phyloP scores from a whole-genome alignment of 2,888 invertebrate genomes.

The Cantharis nigra region DNA sequence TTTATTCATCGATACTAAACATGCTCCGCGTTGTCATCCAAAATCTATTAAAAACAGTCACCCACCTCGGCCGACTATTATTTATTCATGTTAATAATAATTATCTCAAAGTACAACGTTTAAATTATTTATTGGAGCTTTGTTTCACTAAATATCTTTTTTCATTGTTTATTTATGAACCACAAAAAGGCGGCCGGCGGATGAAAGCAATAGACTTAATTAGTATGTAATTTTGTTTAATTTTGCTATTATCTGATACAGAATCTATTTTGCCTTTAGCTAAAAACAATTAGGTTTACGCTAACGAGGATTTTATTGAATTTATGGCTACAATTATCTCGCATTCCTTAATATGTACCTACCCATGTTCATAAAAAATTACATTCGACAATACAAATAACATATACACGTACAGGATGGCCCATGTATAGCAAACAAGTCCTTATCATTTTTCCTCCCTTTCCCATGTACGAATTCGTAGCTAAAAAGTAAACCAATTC shows the following conservation, averaged over 20 bases:
- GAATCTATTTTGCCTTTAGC: conserved; percentile 1
- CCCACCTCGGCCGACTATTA: not conserved
- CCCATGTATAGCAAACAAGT: no score
- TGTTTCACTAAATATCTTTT: not conserved
- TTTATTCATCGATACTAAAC: not conserved
- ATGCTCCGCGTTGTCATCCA: not conserved
- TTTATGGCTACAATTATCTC: conserved; percentile 8
- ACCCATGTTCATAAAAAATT: not conserved
- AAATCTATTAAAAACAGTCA: not conserved
- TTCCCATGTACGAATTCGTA: no score
- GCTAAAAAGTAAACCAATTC: no score
- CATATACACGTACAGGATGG: not conserved
- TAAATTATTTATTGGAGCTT: not conserved
- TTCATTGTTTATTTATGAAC: not conserved
- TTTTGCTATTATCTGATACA: conserved; percentile 11
- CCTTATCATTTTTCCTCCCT: no score
- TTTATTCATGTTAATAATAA: not conserved
- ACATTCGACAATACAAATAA: not conserved
- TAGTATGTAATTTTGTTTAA: conserved; percentile 17
- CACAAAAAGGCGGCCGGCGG: not conserved
- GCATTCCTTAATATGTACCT: not conserved
- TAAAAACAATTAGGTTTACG: conserved; percentile 4
- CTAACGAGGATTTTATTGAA: conserved; percentile 14
- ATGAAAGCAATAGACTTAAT: conserved; percentile 15
- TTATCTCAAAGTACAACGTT: not conserved